Conservation (phyloP, 1,140 invertebrate species). For the Chironomus striatipennis region DNA sequence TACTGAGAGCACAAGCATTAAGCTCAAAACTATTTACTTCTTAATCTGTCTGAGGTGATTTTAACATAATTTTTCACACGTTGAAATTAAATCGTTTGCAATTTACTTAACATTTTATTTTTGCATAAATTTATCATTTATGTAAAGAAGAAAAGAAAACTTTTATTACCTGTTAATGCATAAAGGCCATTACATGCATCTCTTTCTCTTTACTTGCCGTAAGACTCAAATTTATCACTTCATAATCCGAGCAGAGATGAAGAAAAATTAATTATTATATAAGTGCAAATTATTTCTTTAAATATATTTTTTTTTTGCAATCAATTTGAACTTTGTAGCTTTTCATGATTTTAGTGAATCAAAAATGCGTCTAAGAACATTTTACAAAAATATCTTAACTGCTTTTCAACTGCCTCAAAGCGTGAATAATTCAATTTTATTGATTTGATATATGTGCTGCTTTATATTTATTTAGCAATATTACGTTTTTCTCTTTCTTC, state of each 20-base stretch:
- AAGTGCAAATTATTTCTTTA: no score
- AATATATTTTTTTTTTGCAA: no score
- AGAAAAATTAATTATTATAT: no score
- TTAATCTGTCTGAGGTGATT: background rate
- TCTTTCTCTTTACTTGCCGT: background rate
- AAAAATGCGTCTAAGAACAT: no score
- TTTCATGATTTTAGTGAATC: no score
- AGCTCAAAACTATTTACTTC: background rate
- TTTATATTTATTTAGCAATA: slow-evolving; percentile 8
- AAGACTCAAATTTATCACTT: slow-evolving; percentile 8
- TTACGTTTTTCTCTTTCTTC: background rate
- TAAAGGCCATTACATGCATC: slow-evolving; percentile 2
- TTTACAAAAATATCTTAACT: no score
- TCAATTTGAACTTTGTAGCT: no score
- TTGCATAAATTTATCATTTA: background rate
- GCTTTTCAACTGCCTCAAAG: background rate
- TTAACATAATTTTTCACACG: slow-evolving; percentile 14
- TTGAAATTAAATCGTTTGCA: background rate
- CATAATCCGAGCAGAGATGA: background rate
- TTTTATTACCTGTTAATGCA: slow-evolving; percentile 3
- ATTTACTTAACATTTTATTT: slow-evolving; percentile 1
- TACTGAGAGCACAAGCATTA: background rate
- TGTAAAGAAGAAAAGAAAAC: background rate
- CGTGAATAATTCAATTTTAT: slow-evolving; percentile 14
- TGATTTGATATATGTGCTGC: background rate